Conservation (phyloP, 1,140 invertebrate species). For the Fopius arisanus region DNA sequence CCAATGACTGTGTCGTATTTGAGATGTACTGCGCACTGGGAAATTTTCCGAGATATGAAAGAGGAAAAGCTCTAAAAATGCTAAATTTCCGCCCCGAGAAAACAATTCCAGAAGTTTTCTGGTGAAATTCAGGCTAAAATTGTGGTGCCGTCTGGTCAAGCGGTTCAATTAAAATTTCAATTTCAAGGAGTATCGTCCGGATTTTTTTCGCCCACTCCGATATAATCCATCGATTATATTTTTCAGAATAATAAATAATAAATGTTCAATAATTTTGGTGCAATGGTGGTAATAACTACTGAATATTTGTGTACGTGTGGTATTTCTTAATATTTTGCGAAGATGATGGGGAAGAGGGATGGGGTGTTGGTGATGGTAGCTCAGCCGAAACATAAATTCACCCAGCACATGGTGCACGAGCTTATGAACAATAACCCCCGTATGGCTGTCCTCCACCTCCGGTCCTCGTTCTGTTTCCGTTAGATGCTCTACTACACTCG, state of each 20-base stretch:
- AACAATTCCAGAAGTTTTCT: too few species aligned
- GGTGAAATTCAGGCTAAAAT: too few species aligned
- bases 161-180: too few species aligned
- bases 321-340: too few species aligned
- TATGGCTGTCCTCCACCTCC: slow-evolving; percentile 7
- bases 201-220: too few species aligned
- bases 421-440: slow-evolving; percentile 44
- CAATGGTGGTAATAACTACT: too few species aligned
- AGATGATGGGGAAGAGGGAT: not conserved
- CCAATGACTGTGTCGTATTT: slow-evolving; percentile 1
- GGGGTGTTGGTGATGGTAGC: slow-evolving; percentile 20
- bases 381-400: slow-evolving; percentile 41
- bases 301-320: too few species aligned
- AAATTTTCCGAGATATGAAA: not conserved
- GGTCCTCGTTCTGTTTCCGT: slow-evolving; percentile 17
- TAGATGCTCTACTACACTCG: slow-evolving; percentile 32
- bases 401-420: slow-evolving; percentile 38
- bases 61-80: not conserved
- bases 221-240: too few species aligned
- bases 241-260: too few species aligned
- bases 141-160: too few species aligned
- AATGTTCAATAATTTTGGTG: too few species aligned
- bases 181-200: too few species aligned
- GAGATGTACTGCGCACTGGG: not conserved
- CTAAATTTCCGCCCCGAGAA: not conserved